Base-by-base conservation (phyloP, 2,888 invertebrate genomes). In the Mamestra brassicae region DNA sequence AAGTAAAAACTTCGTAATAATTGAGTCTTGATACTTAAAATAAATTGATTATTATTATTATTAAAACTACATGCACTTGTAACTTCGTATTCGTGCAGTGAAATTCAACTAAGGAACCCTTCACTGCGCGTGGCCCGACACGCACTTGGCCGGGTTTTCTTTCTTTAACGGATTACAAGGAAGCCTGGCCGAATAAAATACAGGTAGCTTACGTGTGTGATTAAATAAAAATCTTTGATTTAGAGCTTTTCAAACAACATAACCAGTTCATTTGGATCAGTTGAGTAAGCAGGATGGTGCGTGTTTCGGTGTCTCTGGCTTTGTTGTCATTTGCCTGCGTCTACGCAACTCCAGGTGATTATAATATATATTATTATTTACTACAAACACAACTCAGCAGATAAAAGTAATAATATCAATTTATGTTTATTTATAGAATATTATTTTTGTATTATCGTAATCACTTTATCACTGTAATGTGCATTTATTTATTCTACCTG, bases 251-350 rank as follows among this genome's bases (percentile, higher is more conserved):
- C n/a, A 36, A 58, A 58, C 58, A 58, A 17, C 58, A 34, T 42
- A 38, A 55, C 13, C 60, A 76, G 77, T 76, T 61, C 54, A 17
- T 34, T 57, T 36, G 8, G 15, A 34, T 17, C 13, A 36, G 38
- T 76, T 45, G 63, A 52, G 34, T n/a, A 5, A 63, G 55, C 58
- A 76, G n/a, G 60, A 76, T 76, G 76, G 54, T 65, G 38, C 64
- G 54, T 36, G 36, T 0, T 26, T 17, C 52, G 6, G n/a, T 60
- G n/a, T 50, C 15, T 61, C 13, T 76, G 11, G 5, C n/a, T 61
- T 50, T 61, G n/a, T 50, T 65, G 3, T 26, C 50, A 0, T 7
- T 70, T 17, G 47, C 38, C 34, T 70, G 42, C 42, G 17, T 50
- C 11, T 50, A 17, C 36, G 64, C 77, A 45, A 34, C 8, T 36